Base-by-base conservation (phyloP, 2,888 invertebrate species). In the Leptopilina drosophilae region DNA sequence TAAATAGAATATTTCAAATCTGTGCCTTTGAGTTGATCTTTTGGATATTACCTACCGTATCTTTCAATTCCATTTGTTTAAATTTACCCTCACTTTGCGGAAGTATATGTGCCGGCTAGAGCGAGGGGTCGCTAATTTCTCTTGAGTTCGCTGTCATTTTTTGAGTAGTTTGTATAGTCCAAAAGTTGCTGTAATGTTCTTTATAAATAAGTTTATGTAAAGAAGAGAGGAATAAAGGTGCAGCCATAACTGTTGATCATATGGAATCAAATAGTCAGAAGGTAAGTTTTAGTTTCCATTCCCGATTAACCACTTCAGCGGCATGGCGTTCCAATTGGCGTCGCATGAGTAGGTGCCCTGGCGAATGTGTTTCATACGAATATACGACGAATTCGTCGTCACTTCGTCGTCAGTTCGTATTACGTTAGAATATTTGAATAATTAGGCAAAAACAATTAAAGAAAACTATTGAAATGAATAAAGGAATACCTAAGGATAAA, bases 21-120 rank as follows among this genome's bases (percentile, higher is more conserved):
- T 56, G n/a, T 56, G 56, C 56, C 56, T 56, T 56, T n/a, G 56
- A n/a, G n/a, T 56, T 56, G 56, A 56, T n/a, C 56, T 56, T 56
- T 56, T n/a, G 12, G 11, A 56, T 1, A 56, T 14, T n/a, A 56
- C 56, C 56, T 56, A 56, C 2, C n/a, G 56, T 5, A 56, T 56
- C n/a, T 56, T 56, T 56, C 0, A 56, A 3, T 0, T 56, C 2
- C 2, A 56, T 56, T 56, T 11, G 56, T 56, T n/a, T n/a, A 56
- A 56, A 56, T 2, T 11, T 56, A 56, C 56, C 56, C 5, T n/a
- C 5, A 56, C 56, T 56, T 56, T 8, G 3, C 56, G 14, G 56
- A 56, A 56, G 56, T 14, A 3, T 56, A 5, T 14, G 56, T 14
- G n/a, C 56, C 56, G 56, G 56, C 56, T 56, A 14, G 56, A 12